These are phyloP conservation scores for Cryptosula pallasiana DNA, from an alignment of 2,888 invertebrate species.

Conservation along the genomic window DNA sequence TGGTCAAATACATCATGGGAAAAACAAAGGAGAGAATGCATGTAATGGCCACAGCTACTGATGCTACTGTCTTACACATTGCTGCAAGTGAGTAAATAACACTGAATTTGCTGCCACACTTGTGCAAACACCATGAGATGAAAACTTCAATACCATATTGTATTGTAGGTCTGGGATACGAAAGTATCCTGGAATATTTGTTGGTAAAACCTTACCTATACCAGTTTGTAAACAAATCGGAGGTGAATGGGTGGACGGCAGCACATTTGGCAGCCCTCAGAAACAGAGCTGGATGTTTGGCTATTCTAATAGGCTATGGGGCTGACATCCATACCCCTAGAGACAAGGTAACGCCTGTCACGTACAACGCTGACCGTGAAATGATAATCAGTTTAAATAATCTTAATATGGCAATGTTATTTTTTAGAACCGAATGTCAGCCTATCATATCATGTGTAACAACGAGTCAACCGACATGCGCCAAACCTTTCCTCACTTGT, in stretches of 20 bases:
- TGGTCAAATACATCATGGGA: neutral
- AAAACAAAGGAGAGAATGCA: slow-evolving; percentile 2
- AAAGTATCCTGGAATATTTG: neutral
- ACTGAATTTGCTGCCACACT: too few species aligned
- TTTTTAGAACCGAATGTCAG: slow-evolving; percentile 8
- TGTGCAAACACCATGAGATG: too few species aligned
- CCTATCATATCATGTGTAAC: slow-evolving; percentile 5
- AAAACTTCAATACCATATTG: too few species aligned
- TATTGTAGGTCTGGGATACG: slow-evolving; percentile 10
- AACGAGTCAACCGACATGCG: neutral
- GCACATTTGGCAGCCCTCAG: slow-evolving; percentile 16
- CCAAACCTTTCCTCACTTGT: neutral
- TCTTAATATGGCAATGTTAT: neutral
- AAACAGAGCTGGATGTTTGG: slow-evolving; percentile 1
- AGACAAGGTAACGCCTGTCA: neutral
- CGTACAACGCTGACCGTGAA: too few species aligned
- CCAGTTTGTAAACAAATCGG: neutral
- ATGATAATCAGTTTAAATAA: too few species aligned
- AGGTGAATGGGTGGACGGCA: slow-evolving; percentile 1
- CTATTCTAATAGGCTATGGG: neutral
- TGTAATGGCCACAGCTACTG: neutral
- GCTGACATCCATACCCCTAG: neutral
- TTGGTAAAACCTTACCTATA: neutral
- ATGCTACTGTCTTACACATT: slow-evolving; percentile 1
- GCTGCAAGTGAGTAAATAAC: neutral